Conservation (phyloP, 2,113 vertebrate species). For the Macheiramphus alcinus region DNA sequence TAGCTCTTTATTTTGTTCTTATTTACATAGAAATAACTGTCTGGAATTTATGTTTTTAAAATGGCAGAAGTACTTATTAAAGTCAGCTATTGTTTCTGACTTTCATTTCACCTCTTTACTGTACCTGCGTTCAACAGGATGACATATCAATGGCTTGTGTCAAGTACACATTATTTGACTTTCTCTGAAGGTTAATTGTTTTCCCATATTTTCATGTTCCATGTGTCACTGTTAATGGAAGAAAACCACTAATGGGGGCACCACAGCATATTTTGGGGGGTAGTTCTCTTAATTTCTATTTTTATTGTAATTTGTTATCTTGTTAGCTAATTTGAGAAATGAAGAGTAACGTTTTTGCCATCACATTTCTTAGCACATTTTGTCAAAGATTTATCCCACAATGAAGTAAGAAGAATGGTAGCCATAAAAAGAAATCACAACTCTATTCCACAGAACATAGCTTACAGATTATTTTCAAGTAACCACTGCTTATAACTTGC, state of each 20-base stretch:
- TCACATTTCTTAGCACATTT: not conserved
- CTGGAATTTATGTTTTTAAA: not conserved
- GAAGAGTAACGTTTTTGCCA: not conserved
- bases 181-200: not conserved
- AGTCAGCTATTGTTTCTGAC: not conserved
- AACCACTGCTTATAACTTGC: not conserved
- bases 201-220: not conserved
- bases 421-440: not conserved
- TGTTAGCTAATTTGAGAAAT: not conserved
- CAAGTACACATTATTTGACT: not conserved
- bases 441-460: not conserved
- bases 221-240: not conserved
- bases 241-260: not conserved
- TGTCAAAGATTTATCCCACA: not conserved
- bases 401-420: not conserved
- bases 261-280: not conserved
- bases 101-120: not conserved
- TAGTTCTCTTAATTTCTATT: not conserved
- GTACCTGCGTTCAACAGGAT: not conserved
- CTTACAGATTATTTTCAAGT: not conserved
- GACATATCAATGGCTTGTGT: not conserved
- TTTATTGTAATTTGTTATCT: not conserved
- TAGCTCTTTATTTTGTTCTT: not conserved
- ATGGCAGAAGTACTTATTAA: not conserved
- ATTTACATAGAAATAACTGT: not conserved